phyloP scores from a whole-genome alignment of 2,888 invertebrate genomes.

The Fragum sueziense region DNA sequence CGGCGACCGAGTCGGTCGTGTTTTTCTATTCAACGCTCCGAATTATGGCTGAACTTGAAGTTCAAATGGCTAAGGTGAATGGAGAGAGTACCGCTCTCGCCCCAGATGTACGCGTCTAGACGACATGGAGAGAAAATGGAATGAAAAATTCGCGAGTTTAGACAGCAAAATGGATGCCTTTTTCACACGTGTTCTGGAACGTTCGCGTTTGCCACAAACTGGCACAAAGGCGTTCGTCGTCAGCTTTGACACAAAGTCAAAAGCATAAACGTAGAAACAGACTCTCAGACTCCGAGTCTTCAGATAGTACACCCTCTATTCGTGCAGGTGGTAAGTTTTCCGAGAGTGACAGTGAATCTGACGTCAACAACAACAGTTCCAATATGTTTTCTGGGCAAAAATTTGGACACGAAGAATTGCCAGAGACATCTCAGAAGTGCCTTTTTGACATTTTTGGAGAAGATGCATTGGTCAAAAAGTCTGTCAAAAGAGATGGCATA shows the following conservation, averaged over 20 bases:
- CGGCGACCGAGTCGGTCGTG: slow-evolving; percentile 9
- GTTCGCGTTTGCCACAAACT: slow-evolving; percentile 1
- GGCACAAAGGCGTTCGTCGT: not conserved
- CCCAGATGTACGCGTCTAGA: not conserved
- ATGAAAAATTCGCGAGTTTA: not conserved
- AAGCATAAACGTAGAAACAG: not conserved
- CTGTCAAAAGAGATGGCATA: too few species aligned
- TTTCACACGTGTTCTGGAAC: too few species aligned
- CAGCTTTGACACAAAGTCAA: not conserved
- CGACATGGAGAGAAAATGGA: not conserved
- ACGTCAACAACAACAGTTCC: not conserved
- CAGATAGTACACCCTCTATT: not conserved
- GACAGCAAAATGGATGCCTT: not conserved
- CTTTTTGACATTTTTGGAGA: too few species aligned
- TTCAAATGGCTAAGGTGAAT: not conserved
- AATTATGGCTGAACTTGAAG: not conserved
- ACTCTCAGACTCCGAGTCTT: not conserved
- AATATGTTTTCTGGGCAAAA: not conserved
- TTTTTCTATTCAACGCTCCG: not conserved
- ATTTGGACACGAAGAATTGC: not conserved
- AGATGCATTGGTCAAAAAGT: too few species aligned
- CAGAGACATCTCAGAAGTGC: not conserved
- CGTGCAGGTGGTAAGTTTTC: not conserved
- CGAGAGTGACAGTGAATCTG: not conserved
- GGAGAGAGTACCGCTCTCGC: not conserved